These are phyloP conservation scores for Agonum fuliginosum DNA, from an alignment of 2,888 invertebrate genomes.

Conservation along the genomic window DNA sequence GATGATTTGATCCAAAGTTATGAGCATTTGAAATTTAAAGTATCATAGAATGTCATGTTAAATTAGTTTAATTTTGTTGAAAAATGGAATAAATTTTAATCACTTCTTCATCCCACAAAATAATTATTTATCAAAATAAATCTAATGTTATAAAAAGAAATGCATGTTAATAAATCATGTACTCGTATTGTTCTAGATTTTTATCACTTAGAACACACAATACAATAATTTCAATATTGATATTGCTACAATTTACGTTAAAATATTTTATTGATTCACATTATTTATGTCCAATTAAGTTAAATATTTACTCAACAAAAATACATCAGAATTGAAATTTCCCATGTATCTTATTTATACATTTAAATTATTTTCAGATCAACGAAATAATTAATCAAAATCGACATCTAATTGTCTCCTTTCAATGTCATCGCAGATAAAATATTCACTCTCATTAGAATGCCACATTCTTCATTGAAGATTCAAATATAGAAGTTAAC, in stretches of 20 bases:
- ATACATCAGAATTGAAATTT: not conserved
- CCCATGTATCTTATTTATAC: not conserved
- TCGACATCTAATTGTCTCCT: not conserved
- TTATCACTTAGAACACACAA: no score
- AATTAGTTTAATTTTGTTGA: no score
- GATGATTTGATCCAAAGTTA: no score
- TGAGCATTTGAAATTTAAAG: no score
- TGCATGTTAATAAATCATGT: no score
- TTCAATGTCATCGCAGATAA: not conserved
- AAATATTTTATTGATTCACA: slow-evolving; percentile 9
- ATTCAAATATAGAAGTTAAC: not conserved
- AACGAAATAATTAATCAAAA: slow-evolving; percentile 20
- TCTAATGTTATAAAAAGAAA: not conserved
- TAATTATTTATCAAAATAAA: not conserved
- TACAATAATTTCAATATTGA: no score
- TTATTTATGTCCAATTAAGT: not conserved
- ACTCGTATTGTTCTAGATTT: no score
- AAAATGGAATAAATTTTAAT: no score
- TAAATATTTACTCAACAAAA: not conserved
- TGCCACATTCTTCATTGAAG: not conserved
- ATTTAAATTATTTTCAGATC: not conserved
- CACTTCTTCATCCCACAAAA: no score
- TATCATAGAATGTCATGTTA: no score
- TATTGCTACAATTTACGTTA: not conserved
- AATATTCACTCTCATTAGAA: not conserved